Evolutionary conservation across 1,140 invertebrate species (phyloP).

Genomic region (Ostrea denselamellosa): DNA sequence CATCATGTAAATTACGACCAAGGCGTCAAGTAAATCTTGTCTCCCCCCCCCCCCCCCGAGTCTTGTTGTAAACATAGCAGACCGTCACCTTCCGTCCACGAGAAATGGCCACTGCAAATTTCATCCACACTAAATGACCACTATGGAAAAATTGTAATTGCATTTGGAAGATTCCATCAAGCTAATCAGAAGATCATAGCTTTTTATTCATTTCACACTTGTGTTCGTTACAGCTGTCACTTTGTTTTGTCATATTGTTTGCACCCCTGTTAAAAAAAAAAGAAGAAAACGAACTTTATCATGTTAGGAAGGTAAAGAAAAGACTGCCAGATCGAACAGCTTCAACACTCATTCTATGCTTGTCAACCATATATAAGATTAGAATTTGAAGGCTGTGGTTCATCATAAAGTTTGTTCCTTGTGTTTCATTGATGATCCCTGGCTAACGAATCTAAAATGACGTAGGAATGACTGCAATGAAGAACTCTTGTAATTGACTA

Average conservation of each 20-base stretch:
- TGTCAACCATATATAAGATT: too few species aligned
- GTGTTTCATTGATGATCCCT: neutral
- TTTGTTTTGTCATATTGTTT: too few species aligned
- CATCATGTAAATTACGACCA: slow-evolving; percentile 19
- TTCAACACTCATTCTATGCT: too few species aligned
- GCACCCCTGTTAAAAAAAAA: too few species aligned
- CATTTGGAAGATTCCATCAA: neutral
- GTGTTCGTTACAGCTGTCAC: too few species aligned
- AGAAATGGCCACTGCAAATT: neutral
- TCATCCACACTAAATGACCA: neutral
- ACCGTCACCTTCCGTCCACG: neutral
- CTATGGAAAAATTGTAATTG: neutral
- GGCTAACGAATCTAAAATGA: slow-evolving; percentile 14
- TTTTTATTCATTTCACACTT: too few species aligned
- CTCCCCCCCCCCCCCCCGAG: slow-evolving; percentile 4
- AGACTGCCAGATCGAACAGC: too few species aligned
- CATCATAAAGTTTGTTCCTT: neutral
- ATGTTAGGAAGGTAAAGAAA: too few species aligned
- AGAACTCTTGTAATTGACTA: slow-evolving; percentile 6
- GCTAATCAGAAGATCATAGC: neutral
- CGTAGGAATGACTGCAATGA: slow-evolving; percentile 24
- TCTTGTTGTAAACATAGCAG: neutral
- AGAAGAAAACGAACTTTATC: too few species aligned
- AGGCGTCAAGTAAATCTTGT: slow-evolving; percentile 37
- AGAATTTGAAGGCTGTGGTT: neutral